These are phyloP conservation scores for Balaeniceps rex DNA, from an alignment of 2,113 vertebrate species.

Conservation along the genomic window DNA sequence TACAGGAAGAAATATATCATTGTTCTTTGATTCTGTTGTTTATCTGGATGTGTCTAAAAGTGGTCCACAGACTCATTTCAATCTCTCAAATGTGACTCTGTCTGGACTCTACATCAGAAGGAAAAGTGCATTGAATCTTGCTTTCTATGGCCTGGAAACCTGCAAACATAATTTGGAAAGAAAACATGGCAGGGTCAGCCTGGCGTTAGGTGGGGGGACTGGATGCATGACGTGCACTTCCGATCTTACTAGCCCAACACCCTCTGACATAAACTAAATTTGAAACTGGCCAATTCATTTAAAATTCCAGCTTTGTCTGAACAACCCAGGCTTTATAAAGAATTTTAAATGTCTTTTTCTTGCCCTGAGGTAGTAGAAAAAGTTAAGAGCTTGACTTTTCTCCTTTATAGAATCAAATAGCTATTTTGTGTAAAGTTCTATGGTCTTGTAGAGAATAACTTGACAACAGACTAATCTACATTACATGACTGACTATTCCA, in stretches of 20 bases:
- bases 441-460: background rate
- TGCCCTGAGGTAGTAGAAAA: background rate
- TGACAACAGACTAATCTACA: background rate
- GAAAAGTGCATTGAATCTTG: background rate
- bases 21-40: background rate
- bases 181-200: background rate
- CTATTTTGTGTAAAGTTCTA: background rate
- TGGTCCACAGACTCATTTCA: background rate
- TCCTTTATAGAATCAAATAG: background rate
- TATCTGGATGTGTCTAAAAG: background rate
- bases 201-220: background rate
- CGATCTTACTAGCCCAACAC: accelerated
- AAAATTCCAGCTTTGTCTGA: background rate
- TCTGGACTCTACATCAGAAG: background rate
- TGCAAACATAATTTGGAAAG: background rate
- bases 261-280: background rate
- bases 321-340: background rate
- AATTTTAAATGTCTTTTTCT: background rate
- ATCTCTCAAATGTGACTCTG: background rate
- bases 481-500: background rate
- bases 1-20: background rate
- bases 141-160: background rate
- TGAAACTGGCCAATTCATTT: background rate
- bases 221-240: too few species aligned
- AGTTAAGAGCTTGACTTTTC: background rate